These are phyloP conservation scores for Allacma fusca DNA, from an alignment of 2,888 invertebrate genomes.

Conservation along the genomic window DNA sequence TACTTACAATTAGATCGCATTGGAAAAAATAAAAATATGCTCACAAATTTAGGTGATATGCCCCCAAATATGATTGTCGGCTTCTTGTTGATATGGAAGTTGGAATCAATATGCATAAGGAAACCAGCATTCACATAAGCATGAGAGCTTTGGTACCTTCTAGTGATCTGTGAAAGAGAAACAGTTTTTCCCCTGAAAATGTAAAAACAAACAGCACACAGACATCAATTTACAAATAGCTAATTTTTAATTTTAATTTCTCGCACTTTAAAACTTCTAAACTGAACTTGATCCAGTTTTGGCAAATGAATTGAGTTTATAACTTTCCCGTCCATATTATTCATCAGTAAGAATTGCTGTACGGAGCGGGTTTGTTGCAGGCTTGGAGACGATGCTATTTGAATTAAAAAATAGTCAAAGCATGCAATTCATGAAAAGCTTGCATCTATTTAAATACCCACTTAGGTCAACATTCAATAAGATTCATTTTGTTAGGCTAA, in stretches of 20 bases:
- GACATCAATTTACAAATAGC: too few species aligned
- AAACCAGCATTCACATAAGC: constrained; percentile 81
- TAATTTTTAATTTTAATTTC: not conserved
- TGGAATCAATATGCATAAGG: constrained; percentile 69
- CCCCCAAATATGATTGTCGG: constrained; percentile 65
- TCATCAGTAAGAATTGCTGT: constrained; percentile 69
- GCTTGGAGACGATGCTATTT: constrained; percentile 42
- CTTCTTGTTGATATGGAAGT: constrained; percentile 65
- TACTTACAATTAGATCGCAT: too few species aligned
- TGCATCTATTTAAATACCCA: too few species aligned
- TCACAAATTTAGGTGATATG: constrained; percentile 62
- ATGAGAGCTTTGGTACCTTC: constrained; percentile 78
- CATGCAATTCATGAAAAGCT: too few species aligned
- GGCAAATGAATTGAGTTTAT: constrained; percentile 67
- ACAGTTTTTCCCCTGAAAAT: too few species aligned
- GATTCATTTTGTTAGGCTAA: not conserved
- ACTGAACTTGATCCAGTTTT: constrained; percentile 67
- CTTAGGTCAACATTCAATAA: too few species aligned
- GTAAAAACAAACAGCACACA: too few species aligned
- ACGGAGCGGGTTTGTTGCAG: not conserved
- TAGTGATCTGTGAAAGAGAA: constrained; percentile 80
- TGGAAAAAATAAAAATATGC: too few species aligned
- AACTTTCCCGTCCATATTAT: constrained; percentile 75
- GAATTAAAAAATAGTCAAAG: not conserved
- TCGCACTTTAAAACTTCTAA: constrained; percentile 75